phyloP scores from a whole-genome alignment of 37 sponge, comb jelly and placozoan species.

The Corticium candelabrum region DNA sequence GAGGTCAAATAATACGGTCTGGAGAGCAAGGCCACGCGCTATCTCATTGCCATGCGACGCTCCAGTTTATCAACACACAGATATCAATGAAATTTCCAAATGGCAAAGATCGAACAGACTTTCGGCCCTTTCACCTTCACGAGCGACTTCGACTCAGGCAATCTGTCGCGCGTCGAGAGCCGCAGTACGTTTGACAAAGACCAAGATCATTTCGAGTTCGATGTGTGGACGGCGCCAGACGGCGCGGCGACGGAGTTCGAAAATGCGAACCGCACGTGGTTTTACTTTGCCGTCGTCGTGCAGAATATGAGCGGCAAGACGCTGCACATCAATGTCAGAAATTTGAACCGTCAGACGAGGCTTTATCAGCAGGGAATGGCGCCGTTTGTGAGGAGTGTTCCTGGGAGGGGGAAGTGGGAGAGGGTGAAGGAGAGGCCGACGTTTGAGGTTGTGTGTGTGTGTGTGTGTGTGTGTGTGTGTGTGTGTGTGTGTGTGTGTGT shows the following conservation, averaged over 20 bases:
- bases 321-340: slow-evolving; percentile 55
- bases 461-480: background rate
- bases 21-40: no score
- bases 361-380: slow-evolving; percentile 83
- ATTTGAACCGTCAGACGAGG: slow-evolving; percentile 79
- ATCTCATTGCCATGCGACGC: no score
- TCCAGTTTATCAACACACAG: no score
- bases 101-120: slow-evolving; percentile 31
- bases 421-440: slow-evolving; percentile 52
- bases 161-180: slow-evolving; percentile 49
- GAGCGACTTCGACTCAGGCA: slow-evolving; percentile 85
- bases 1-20: no score
- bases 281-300: slow-evolving; percentile 53
- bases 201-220: slow-evolving; percentile 39
- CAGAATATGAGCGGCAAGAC: slow-evolving; percentile 21
- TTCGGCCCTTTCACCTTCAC: slow-evolving; percentile 53
- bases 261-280: slow-evolving; percentile 75
- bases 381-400: slow-evolving; percentile 29
- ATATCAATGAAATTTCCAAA: background rate
- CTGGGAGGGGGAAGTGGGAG: slow-evolving; percentile 75
- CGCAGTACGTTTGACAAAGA: background rate
- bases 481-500: slow-evolving; percentile 20
- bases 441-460: slow-evolving; percentile 50
- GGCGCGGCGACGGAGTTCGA: slow-evolving; percentile 74
- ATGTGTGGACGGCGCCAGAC: slow-evolving; percentile 86